Conservation (phyloP, 2,113 vertebrate species). For the Morone saxatilis region DNA sequence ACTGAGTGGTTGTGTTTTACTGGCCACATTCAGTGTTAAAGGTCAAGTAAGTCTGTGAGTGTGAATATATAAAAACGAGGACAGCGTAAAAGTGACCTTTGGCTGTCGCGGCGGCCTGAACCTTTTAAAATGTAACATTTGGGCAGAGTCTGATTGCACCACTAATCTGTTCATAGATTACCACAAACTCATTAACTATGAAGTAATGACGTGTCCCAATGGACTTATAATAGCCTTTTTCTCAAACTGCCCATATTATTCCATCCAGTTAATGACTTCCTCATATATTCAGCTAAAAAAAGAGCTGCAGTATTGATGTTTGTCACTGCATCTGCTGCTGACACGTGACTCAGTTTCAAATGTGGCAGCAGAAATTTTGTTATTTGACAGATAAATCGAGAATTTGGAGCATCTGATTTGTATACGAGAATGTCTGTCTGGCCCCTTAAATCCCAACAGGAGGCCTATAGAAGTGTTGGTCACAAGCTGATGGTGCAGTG, state of each 20-base stretch:
- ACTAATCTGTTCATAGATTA: slow-evolving; percentile 77
- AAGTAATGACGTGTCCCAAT: slow-evolving; percentile 65
- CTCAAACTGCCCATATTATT: slow-evolving; percentile 59
- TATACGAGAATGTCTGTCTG: not conserved
- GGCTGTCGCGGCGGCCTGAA: slow-evolving; percentile 19
- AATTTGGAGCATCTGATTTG: not conserved
- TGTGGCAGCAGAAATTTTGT: not conserved
- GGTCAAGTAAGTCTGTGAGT: not conserved
- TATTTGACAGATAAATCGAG: not conserved
- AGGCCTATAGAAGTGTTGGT: not conserved
- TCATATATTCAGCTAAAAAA: not conserved
- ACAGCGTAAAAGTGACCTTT: slow-evolving; percentile 32
- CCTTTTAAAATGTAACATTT: slow-evolving; percentile 68
- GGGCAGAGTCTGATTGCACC: slow-evolving; percentile 63
- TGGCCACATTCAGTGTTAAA: not conserved
- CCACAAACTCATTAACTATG: slow-evolving; percentile 73
- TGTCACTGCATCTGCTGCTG: slow-evolving; percentile 9
- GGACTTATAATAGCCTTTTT: slow-evolving; percentile 60
- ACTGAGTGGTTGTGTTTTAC: not conserved
- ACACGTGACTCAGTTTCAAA: not conserved
- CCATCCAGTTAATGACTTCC: not conserved
- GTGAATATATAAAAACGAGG: not conserved
- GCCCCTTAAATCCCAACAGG: slow-evolving; percentile 7
- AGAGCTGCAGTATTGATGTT: not conserved
- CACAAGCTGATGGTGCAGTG: not conserved